Conservation (phyloP, 2,888 invertebrate species). For the Alloplasta piceator region DNA sequence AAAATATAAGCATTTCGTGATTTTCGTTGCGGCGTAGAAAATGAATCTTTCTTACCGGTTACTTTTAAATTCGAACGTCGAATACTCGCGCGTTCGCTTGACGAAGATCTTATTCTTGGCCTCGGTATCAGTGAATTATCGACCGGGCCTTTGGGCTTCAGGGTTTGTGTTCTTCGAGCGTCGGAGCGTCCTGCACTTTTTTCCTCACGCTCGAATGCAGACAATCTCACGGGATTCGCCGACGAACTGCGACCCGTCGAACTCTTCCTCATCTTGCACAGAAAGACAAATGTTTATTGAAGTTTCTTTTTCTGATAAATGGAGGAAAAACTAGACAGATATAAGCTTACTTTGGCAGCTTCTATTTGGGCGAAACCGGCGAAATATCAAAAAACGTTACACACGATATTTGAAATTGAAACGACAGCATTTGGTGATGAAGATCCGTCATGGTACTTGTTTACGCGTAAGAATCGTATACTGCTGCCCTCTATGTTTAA, state of each 20-base stretch:
- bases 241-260: constrained; percentile 73
- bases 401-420: no score
- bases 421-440: no score
- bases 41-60: constrained; percentile 67
- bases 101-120: constrained; percentile 72
- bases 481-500: no score
- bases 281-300: no score
- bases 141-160: constrained; percentile 65
- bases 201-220: constrained; percentile 71
- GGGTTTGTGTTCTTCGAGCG: constrained; percentile 64
- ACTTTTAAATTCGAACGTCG: constrained; percentile 71
- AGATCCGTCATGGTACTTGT: no score
- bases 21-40: background rate
- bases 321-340: no score
- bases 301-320: no score
- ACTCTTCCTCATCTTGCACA: constrained; percentile 68
- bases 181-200: constrained; percentile 68
- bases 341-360: no score
- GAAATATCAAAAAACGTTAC: no score
- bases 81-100: constrained; percentile 71
- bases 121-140: constrained; percentile 76
- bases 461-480: no score
- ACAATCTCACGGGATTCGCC: constrained; percentile 74
- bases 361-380: no score
- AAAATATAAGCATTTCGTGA: background rate